Conservation (phyloP, 2,797 vertebrate genomes). For the Peromyscus nudipes region DNA sequence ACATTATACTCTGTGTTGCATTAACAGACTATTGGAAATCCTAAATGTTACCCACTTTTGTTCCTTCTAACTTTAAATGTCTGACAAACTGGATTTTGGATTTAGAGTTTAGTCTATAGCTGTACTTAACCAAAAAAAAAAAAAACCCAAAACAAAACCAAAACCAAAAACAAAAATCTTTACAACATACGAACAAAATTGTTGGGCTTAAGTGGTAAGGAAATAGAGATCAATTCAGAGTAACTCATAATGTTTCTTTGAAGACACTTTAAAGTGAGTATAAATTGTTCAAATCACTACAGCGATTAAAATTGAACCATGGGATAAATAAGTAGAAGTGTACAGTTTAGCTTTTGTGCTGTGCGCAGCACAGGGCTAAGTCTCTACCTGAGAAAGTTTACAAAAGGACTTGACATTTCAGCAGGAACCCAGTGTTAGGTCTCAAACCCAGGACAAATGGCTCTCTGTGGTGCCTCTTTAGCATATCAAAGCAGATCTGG, state of each 20-base stretch:
- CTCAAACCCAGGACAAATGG: neutral
- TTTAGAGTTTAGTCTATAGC: neutral
- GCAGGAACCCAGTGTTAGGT: no score
- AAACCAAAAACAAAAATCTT: neutral
- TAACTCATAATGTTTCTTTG: neutral
- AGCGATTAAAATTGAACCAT: neutral
- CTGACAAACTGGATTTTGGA: neutral
- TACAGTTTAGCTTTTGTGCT: neutral
- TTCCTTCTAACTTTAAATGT: neutral
- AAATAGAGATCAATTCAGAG: neutral
- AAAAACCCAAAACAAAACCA: neutral
- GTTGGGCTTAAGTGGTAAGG: neutral
- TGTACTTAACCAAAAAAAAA: neutral
- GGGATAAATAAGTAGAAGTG: neutral
- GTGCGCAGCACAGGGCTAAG: neutral
- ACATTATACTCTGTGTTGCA: neutral
- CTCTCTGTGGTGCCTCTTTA: neutral
- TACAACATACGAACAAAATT: neutral
- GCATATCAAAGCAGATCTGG: no score
- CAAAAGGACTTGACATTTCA: neutral
- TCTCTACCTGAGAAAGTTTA: neutral
- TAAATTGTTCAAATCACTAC: neutral
- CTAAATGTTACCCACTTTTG: neutral
- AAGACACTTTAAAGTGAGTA: neutral
- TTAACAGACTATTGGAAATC: neutral